phyloP scores from a whole-genome alignment of 2,797 vertebrate genomes.

The Lutjanus argentimaculatus region DNA sequence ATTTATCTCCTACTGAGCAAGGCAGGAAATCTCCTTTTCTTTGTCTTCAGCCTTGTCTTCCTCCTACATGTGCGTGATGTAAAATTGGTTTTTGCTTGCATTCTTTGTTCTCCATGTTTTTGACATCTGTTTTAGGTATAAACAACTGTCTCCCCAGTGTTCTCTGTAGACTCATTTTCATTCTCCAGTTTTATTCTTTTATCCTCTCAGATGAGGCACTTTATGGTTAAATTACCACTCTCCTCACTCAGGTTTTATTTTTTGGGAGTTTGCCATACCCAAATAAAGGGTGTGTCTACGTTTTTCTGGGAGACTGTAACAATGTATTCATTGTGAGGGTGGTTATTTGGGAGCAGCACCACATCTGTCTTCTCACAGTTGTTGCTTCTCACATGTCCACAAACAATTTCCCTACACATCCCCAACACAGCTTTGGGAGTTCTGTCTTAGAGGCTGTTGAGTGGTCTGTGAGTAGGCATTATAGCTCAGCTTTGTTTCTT shows the following conservation, averaged over 20 bases:
- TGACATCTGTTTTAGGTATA: constrained; percentile 32
- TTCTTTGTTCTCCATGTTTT: constrained; percentile 23
- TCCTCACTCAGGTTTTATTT: not conserved
- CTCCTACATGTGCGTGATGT: constrained; percentile 18
- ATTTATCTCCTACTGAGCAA: constrained; percentile 32
- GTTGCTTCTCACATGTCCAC: not conserved
- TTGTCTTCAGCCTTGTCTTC: not conserved
- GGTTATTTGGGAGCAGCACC: not conserved
- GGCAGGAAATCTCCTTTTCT: constrained; percentile 4
- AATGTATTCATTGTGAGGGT: not conserved
- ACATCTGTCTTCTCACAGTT: not conserved
- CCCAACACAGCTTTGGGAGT: not conserved
- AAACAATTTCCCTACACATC: not conserved
- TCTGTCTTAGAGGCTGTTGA: constrained; percentile 11
- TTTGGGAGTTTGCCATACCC: not conserved
- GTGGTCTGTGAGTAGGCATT: not conserved
- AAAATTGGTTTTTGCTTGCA: constrained; percentile 6
- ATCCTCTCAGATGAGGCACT: not conserved
- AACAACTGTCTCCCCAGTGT: not conserved
- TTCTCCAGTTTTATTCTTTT: constrained; percentile 12
- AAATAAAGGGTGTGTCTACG: not conserved
- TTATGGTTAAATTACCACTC: not conserved
- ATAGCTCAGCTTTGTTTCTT: not conserved
- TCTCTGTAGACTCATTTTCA: constrained; percentile 23
- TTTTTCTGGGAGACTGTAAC: constrained; percentile 5